Base-by-base conservation (phyloP, 2,888 invertebrate genomes). In the Acronicta leporina region DNA sequence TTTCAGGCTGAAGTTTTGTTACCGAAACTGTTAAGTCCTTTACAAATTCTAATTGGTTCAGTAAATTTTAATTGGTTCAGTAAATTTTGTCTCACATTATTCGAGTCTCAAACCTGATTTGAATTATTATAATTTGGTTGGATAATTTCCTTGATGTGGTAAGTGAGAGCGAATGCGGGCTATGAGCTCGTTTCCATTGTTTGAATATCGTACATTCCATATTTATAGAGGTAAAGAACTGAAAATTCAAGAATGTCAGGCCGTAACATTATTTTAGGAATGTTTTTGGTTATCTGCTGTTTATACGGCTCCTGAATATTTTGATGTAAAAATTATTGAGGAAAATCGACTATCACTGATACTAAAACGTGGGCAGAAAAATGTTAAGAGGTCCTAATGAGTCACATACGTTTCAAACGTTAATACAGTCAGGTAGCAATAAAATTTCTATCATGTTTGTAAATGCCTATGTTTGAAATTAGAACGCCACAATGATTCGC, bases 221-320 rank as follows among this genome's bases (percentile, higher is more conserved):
- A 61, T 76, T 59, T 59, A 42, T 11, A 54, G 60, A 69, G 73
- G 61, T 75, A 63, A 76, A 75, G 66, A 76, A 63, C 73, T 66
- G 63, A 33, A 43, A 14, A 38, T 56, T 63, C 20, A 41, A 16
- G 27, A 48, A 54, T 64, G 6, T 10, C 27, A 49, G 43, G 40
- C 25, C 48, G 40, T 42, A 20, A 27, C 25, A n/a, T 44, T 9
- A 43, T 51, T 10, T 3, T 35, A n/a, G n/a, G 54, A 62, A 57
- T 50, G 3, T 1, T 41, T 66, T 50, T 41, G 9, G 45, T 33
- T 68, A 33, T 9, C 4, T 38, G 20, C 13, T 40, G 10, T 30
- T 43, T 9, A 67, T 59, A 44, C 27, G 43, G 47, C 51, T 25
- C 3, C 13, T 33, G 30, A 14, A 20, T 25, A 14, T 57, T 56